Evolutionary conservation across 2,888 invertebrate species (phyloP), one percentile per base, ranked within the genome.

Genomic region (Phalangium opilio): DNA sequence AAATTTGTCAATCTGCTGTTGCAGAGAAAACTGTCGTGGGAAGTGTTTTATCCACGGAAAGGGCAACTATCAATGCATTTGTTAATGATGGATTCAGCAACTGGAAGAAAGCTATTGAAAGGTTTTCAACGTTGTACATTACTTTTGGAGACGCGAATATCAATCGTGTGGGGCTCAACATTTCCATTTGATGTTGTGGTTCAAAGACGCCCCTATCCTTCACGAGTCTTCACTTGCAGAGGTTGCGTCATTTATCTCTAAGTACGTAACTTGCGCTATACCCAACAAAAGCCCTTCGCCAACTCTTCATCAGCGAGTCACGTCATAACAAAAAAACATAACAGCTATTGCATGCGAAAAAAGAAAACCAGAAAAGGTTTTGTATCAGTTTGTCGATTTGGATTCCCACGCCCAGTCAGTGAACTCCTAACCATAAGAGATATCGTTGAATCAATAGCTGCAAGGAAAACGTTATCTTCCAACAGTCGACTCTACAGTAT

Each of bases 111-210:
- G n/a, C n/a, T n/a, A n/a, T n/a, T n/a, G n/a, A n/a, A n/a, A n/a
- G n/a, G n/a, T n/a, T n/a, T n/a, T n/a, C n/a, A n/a, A 15, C n/a
- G 35, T 44, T 7, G 5, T 10, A 8, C 5, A 36, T 18, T 44
- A 35, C 11, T 32, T 33, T 34, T 35, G 35, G 44, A 32, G 44
- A 5, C 44, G 44, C 11, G 44, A 34, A 18, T 44, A 44, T 12
- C 44, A 44, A 35, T 14, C 35, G 3, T 10, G 44, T 14, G 17
- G 44, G n/a, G 12, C 19, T 7, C 44, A 44, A 35, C 44, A 36
- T 18, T 44, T 35, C 18, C 44, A 44, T 35, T 12, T 44, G 1
- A 15, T 35, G 36, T 19, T 44, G 5, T 44, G 34, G 44, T 18
- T 36, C 11, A 20, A 44, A 17, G 18, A 18, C 7, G 44, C 34